A percentile compares a stretch with the other conserved stretches of the same genome.
phyloP scores from a whole-genome alignment of 2,888 invertebrate genomes.

The Falcaria lacertinaria region DNA sequence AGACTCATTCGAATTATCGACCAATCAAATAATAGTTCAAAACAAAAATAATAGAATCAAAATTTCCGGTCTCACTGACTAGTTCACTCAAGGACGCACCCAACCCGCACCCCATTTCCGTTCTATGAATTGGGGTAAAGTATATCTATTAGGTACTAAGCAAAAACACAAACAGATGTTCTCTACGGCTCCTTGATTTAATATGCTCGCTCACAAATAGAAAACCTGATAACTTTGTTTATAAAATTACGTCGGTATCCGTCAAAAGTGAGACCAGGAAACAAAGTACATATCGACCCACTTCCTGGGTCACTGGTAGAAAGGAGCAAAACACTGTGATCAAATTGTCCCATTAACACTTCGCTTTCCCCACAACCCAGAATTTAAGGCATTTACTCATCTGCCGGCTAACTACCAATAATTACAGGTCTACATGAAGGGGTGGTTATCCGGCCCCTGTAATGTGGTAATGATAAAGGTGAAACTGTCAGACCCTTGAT shows the following conservation, averaged over 20 bases:
- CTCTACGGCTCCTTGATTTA: conserved; percentile 12
- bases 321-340: conserved; percentile 59
- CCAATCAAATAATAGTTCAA: conserved; percentile 15
- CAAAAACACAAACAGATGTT: conserved; percentile 56
- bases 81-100: conserved; percentile 66
- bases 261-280: conserved; percentile 40
- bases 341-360: conserved; percentile 73
- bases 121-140: conserved; percentile 58
- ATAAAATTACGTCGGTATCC: conserved; percentile 40
- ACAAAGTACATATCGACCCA: conserved; percentile 41
- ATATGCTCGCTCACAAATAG: too few species aligned
- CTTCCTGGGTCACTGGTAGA: conserved; percentile 53
- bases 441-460: conserved; percentile 42
- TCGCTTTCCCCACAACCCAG: conserved; percentile 74
- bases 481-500: conserved; percentile 56
- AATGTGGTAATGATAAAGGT: conserved; percentile 47
- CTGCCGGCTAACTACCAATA: conserved; percentile 67
- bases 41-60: conserved; percentile 40
- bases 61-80: conserved; percentile 60
- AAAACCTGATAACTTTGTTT: conserved; percentile 39
- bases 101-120: conserved; percentile 72
- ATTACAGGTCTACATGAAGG: conserved; percentile 51
- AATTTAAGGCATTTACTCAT: conserved; percentile 76
- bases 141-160: conserved; percentile 41
- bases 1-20: conserved; percentile 1